Evolutionary conservation across 2,113 vertebrate species (phyloP), one percentile per base, ranked within the genome.

Genomic region (Dipodomys spectabilis): DNA sequence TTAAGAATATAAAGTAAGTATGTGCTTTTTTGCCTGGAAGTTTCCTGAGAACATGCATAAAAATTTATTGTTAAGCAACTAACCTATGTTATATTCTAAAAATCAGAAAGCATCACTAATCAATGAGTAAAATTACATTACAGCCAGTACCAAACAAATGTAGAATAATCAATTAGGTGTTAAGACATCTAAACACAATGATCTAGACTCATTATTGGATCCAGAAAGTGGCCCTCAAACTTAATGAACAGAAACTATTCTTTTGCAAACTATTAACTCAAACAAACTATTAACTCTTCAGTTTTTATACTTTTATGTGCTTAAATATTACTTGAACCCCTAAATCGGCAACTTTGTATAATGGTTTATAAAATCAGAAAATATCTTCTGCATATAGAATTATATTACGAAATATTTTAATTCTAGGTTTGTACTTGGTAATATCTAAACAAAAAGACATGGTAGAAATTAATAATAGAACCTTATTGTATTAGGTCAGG

Each of bases 101-200:
- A 73, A 62, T 39, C 39, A 39, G 39, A 39, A 5, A 39, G 1
- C 28, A 62, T 91, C 81, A 77, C 80, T 78, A 93, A 73, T 45
- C 77, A 86, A 79, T 80, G 62, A 95, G 75, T 71, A 95, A 94
- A 95, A 86, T 92, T 94, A n/a, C 45, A 95, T 89, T 95, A 94
- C 44, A 96, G 86, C 62, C 72, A 92, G 45, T 27, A 91, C 90
- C 35, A 86, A 96, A 91, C 13, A 95, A 90, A 92, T 2, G 0
- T 69, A 83, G 18, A 35, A 82, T 86, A 91, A 86, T 92, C 53
- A 86, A 72, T 95, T 86, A 71, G 68, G 30, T 86, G 44, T 80
- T 95, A 71, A 92, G 78, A 27, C 22, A 86, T 67, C 71, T 86
- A 90, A 86, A 90, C 3, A 91, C 30, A 92, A 88, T 94, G 39